Evolutionary conservation across 1,140 invertebrate species (phyloP), one percentile per base, ranked within the genome.

Genomic region (Homarus americanus): DNA sequence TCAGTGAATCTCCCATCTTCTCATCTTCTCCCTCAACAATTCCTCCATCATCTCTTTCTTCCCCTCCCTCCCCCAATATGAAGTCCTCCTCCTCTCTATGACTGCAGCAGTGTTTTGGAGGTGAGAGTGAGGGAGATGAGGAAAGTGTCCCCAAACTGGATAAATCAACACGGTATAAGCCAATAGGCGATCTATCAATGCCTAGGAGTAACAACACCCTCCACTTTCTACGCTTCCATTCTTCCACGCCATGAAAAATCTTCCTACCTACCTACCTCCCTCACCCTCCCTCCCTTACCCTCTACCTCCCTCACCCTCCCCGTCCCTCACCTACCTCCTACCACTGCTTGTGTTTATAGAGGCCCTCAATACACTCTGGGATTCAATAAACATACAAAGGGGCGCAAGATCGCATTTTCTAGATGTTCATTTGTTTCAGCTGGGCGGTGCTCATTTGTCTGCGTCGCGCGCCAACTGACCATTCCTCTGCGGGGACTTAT

Each of bases 371-470:
- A 89, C 87, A 73, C 87, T 82, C 78, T 82, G 87, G 87, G 87
- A 89, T 89, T 89, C 87, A 89, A 89, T 89, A 89, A 82, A 89
- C 87, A 89, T 89, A 89, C 87, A 89, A 66, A 89, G 87, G 87
- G 87, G 87, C 78, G 87, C 87, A 89, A 89, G 87, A 89, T 89
- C 87, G 87, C 87, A 89, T 89, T 89, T 89, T 89, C 87, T 89
- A 82, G 87, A 82, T 82, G 87, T 89, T 89, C 87, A 89, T 89
- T 89, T 89, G 87, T 89, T 89, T 89, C 87, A 89, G 87, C 87
- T 83, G 87, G 87, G 38, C 79, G 87, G 83, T 89, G 87, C 87
- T 89, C 87, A 89, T 89, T 89, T 89, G 87, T 89, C 87, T 89
- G 79, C 87, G 87, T 89, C 87, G 87, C 87, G 87, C 79, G 79